Base-by-base conservation (phyloP, 2,888 invertebrate genomes). In the Aproaerema taeniolella region DNA sequence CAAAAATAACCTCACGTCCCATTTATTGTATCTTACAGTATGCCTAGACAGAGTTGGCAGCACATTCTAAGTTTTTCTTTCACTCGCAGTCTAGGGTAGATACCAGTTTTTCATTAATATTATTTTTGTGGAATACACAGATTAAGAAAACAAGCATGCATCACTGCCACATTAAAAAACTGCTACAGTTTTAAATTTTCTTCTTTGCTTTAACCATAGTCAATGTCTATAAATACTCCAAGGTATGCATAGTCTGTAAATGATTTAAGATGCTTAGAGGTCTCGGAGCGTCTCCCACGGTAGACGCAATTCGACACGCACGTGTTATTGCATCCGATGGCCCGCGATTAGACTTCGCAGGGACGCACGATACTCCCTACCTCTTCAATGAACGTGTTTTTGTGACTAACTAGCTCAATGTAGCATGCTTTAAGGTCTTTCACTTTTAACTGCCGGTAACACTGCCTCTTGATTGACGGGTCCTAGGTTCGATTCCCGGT, bases 311-410 rank as follows among this genome's bases (percentile, higher is more conserved):
- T 81, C 65, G 80, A 75, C 70, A 75, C 78, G 81, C 82, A 81
- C 85, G 83, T 83, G 83, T 72, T 69, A 67, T 67, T 63, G 79
- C 80, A 83, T 81, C 73, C 72, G 82, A 85, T 83, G 77, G 68
- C 67, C 72, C 53, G 53, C 69, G 77, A 75, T 75, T 73, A 72
- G 58, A 55, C 53, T 58, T 53, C 49, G 58, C 62, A 71, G 70
- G 73, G 78, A 76, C 74, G 76, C 70, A 73, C 60, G 62, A 62
- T 61, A 59, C 57, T n/a, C 52, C 48, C 55, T 47, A 53, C 47
- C 58, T 53, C 58, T 62, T 75, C 56, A 79, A 76, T 77, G 77
- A 53, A 79, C 82, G 80, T 82, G 85, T 76, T 83, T 82, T 76
- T 79, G 59, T 66, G 53, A 43, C 55, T 81, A 82, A 83, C 77